phyloP scores from a whole-genome alignment of 1,140 invertebrate species.

The Rhopalosiphum padi region DNA sequence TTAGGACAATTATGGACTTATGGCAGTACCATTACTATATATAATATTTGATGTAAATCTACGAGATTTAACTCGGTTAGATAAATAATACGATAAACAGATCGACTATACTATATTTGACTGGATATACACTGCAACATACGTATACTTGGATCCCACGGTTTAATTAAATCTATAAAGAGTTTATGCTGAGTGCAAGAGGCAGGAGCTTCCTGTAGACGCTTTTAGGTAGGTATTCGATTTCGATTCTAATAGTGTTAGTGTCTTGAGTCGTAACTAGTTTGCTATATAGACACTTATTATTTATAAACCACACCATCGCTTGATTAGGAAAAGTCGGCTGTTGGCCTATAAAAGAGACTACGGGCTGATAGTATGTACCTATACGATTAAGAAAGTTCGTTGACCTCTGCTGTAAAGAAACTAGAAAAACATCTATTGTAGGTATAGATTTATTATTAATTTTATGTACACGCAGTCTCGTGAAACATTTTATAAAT shows the following conservation, averaged over 20 bases:
- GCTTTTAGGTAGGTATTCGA: neutral
- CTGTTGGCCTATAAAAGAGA: neutral
- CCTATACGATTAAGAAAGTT: neutral
- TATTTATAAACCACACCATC: neutral
- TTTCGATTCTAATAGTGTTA: neutral
- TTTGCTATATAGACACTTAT: neutral
- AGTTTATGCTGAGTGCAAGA: neutral
- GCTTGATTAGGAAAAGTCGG: neutral
- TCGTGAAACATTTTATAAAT: neutral
- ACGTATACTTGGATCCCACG: too few species aligned
- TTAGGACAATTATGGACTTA: too few species aligned
- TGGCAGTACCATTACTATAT: too few species aligned
- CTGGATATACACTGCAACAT: too few species aligned
- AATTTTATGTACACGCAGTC: neutral
- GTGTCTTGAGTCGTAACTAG: neutral
- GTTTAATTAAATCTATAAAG: too few species aligned
- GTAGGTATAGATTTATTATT: neutral
- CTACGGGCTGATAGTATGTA: neutral
- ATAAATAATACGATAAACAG: too few species aligned
- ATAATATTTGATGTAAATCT: too few species aligned
- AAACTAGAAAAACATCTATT: slow-evolving; percentile 5
- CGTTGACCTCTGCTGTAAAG: neutral
- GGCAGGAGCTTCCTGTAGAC: neutral
- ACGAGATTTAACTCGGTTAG: too few species aligned
- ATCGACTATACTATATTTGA: too few species aligned